phyloP scores from a whole-genome alignment of 2,888 invertebrate genomes.

The Drosophila nr. perissopoda region DNA sequence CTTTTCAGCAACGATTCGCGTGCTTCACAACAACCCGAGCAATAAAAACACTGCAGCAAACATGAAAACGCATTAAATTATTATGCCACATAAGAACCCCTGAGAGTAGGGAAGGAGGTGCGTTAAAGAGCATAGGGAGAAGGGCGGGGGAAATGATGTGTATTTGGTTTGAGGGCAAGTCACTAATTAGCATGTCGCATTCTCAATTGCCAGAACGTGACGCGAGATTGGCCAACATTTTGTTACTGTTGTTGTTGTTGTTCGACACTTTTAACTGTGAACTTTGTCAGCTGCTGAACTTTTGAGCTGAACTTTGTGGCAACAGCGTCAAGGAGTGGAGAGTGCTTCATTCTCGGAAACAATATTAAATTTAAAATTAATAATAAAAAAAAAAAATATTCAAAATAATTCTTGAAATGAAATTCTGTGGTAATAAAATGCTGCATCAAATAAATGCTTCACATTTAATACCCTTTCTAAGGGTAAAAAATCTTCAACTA shows the following conservation, averaged over 20 bases:
- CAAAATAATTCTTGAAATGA: not conserved
- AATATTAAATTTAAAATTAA: not conserved
- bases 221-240: constrained; percentile 54
- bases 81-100: constrained; percentile 46
- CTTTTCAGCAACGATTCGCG: constrained; percentile 56
- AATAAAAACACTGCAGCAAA: constrained; percentile 35
- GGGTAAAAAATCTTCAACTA: no score
- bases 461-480: no score
- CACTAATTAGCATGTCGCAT: constrained; percentile 75
- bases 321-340: not conserved
- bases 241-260: not conserved
- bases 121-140: not conserved
- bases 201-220: constrained; percentile 76
- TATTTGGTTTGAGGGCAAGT: constrained; percentile 29
- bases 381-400: not conserved
- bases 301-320: constrained; percentile 29
- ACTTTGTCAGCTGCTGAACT: constrained; percentile 48
- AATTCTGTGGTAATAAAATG: no score
- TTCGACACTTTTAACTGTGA: constrained; percentile 22
- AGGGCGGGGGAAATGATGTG: not conserved
- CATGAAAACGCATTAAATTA: constrained; percentile 73
- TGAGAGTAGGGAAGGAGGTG: constrained; percentile 5
- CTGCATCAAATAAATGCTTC: no score
- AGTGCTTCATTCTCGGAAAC: not conserved
- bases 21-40: constrained; percentile 26